Conservation (phyloP, 1,140 invertebrate genomes). For the Tenebrio molitor region DNA sequence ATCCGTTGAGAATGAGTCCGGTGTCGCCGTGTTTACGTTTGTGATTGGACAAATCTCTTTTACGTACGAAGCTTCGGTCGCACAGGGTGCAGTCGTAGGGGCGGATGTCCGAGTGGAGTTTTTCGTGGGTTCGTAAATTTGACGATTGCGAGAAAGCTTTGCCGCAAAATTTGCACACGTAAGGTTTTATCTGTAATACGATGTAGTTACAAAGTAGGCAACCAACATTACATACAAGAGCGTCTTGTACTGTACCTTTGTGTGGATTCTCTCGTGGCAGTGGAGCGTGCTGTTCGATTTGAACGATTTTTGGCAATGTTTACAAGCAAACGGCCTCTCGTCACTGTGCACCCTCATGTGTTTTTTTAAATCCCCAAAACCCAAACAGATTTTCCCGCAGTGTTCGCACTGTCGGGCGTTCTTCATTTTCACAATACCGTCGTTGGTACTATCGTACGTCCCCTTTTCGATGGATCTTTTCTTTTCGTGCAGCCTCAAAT, state of each 20-base stretch:
- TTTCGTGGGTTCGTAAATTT: conserved; percentile 57
- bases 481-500: conserved; percentile 43
- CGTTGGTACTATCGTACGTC: conserved; percentile 40
- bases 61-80: conserved; percentile 7
- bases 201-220: conserved; percentile 1
- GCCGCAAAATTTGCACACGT: conserved; percentile 33
- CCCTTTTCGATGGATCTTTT: conserved; percentile 37
- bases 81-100: conserved; percentile 53
- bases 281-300: conserved; percentile 19
- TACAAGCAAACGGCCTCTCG: conserved; percentile 55
- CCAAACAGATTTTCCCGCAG: conserved; percentile 43
- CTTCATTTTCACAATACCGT: conserved; percentile 33
- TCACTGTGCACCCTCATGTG: conserved; percentile 56
- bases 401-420: conserved; percentile 42
- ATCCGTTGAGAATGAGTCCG: no score
- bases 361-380: conserved; percentile 55
- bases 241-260: conserved; percentile 7
- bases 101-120: conserved; percentile 56
- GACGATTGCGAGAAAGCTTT: conserved; percentile 55
- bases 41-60: conserved; percentile 36
- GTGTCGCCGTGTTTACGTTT: background rate
- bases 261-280: conserved; percentile 42
- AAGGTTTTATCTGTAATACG: conserved; percentile 40
- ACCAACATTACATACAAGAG: no score
- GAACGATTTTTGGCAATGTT: conserved; percentile 54